Percentiles rank a stretch among this genome's conserved stretches.
phyloP scores from a whole-genome alignment of 2,888 invertebrate genomes.

The Sinohyriopsis cumingii region DNA sequence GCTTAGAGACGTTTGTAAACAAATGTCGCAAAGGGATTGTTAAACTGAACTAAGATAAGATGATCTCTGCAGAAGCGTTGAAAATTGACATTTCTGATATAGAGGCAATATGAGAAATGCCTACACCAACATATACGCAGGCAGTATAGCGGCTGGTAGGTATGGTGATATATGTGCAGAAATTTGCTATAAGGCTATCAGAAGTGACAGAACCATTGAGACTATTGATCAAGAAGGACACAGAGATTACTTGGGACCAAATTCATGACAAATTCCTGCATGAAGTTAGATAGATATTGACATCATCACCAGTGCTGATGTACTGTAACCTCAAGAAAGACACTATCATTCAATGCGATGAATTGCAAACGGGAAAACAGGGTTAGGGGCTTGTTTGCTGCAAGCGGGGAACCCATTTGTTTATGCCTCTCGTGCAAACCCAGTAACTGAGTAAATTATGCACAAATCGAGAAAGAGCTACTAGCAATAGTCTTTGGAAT shows the following conservation, averaged over 20 bases:
- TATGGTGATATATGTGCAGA: too few species aligned
- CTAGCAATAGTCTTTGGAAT: conserved; percentile 23
- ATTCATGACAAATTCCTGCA: background rate
- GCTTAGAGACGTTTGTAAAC: too few species aligned
- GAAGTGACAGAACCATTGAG: too few species aligned
- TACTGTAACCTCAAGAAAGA: background rate
- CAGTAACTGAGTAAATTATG: conserved; percentile 25
- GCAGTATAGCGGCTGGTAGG: too few species aligned
- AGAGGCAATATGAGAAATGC: too few species aligned
- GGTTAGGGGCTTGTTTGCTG: conserved; percentile 27
- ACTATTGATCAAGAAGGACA: too few species aligned
- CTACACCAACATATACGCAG: too few species aligned
- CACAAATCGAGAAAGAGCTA: conserved; percentile 35
- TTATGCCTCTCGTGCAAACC: conserved; percentile 22
- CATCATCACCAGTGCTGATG: background rate
- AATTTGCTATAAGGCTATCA: too few species aligned
- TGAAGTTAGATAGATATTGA: background rate
- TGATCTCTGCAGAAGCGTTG: too few species aligned
- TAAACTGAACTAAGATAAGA: too few species aligned
- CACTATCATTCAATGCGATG: background rate
- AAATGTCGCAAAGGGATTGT: too few species aligned
- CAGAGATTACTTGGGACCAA: background rate
- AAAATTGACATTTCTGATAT: too few species aligned
- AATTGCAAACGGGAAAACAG: conserved; percentile 17
- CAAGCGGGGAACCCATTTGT: conserved; percentile 25